A percentile compares a stretch with the other conserved stretches of the same genome.
These are phyloP conservation scores for Hucho hucho DNA, from an alignment of 2,113 vertebrate genomes.

Conservation along the genomic window DNA sequence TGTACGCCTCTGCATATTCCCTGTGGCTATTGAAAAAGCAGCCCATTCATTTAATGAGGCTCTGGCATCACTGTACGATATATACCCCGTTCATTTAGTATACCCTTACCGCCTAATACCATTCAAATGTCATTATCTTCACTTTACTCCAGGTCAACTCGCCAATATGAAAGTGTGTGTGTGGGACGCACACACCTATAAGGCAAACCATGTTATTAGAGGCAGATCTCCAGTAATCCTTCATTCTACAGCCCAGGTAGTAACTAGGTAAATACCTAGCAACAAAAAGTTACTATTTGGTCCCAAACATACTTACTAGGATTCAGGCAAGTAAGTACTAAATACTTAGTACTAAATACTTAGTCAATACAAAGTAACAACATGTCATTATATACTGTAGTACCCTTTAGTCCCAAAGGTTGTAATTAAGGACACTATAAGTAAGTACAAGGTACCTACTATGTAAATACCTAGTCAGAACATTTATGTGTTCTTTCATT, in stretches of 20 bases:
- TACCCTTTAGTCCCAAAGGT: no score
- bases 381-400: no score
- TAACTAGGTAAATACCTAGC: background rate
- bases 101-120: background rate
- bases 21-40: slow-evolving; percentile 5
- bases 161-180: background rate
- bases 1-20: background rate
- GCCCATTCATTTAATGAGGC: slow-evolving; percentile 26
- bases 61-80: background rate
- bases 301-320: no score
- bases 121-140: background rate
- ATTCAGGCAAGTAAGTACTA: no score
- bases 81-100: background rate
- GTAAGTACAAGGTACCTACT: no score
- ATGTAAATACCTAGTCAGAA: no score
- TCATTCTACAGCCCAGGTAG: background rate
- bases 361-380: no score
- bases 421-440: no score
- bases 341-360: no score
- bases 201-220: background rate
- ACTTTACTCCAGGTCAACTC: background rate
- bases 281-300: background rate
- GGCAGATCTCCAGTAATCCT: background rate
- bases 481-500: no score
- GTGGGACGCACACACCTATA: background rate